Evolutionary conservation across 2,888 invertebrate species (phyloP), one percentile per base, ranked within the genome.

Genomic region (Eutolmus rufibarbis): DNA sequence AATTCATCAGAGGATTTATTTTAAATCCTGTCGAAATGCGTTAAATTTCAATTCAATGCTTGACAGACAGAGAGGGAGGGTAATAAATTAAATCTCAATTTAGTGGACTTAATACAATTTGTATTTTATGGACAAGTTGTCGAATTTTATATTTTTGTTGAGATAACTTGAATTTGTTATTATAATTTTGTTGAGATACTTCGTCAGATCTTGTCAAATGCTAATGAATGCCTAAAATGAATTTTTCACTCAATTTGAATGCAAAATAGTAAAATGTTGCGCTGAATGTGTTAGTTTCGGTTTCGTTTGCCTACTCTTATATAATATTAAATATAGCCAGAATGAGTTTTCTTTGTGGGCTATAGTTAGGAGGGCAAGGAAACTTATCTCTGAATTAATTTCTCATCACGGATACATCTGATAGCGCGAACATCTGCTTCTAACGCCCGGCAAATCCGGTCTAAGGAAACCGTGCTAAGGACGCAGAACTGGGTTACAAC

Each of bases 341-440:
- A 5, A n/a, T 5, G 51, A 51, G 7, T 51, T 51, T 51, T 51
- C 51, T 51, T 51, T 51, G 51, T 51, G n/a, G 19, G 19, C n/a
- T n/a, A 51, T n/a, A n/a, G n/a, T 51, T 51, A 51, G 51, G 19
- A n/a, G 51, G 51, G 51, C 51, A 51, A 16, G n/a, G n/a, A 16
- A 51, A n/a, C 51, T 51, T 51, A 51, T 51, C n/a, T 51, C n/a
- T 51, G 51, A 78, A 78, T 78, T 78, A 78, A 78, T 78, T 78
- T 46, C 43, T 43, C 78, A 46, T 78, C 43, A 43, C 78, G 78
- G 43, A 28, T 34, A 43, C 46, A 43, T 46, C 19, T 78, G 28
- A 78, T 78, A 46, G 78, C 43, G 78, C 43, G 28, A 78, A 28
- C 78, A 78, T 78, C 78, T 78, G 78, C 46, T 78, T 40, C 78